phyloP scores from a whole-genome alignment of 2,888 invertebrate species.

The Plutella xylostella region DNA sequence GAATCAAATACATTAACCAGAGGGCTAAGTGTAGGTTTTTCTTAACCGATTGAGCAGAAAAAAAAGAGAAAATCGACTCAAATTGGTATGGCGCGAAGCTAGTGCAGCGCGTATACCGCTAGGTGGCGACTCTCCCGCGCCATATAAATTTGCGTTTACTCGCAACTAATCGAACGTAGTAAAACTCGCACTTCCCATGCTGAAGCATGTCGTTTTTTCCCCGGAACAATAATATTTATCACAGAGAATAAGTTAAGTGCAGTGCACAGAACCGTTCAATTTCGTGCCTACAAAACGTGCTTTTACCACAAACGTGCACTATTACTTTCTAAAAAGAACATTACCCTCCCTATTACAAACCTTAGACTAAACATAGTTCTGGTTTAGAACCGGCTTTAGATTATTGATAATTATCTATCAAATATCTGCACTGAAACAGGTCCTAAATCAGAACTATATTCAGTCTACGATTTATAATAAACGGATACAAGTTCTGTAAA shows the following conservation, averaged over 20 bases:
- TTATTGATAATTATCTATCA: neutral
- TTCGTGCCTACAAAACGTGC: neutral
- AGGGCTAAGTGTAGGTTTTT: too few relatives aligned
- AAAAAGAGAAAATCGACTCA: neutral
- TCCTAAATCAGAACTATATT: neutral
- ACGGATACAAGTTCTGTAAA: too few relatives aligned
- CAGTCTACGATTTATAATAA: too few relatives aligned
- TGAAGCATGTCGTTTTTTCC: neutral
- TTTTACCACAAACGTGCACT: neutral
- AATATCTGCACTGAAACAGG: neutral
- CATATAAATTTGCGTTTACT: too few relatives aligned
- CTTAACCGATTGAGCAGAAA: neutral
- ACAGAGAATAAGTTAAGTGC: slow-evolving; percentile 18
- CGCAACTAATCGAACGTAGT: too few relatives aligned
- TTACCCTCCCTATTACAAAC: neutral
- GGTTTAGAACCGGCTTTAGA: neutral
- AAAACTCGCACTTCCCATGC: neutral
- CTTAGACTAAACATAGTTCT: neutral
- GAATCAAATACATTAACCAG: too few relatives aligned
- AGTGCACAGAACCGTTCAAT: slow-evolving; percentile 8
- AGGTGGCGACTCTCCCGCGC: too few relatives aligned
- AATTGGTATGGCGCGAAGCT: too few relatives aligned
- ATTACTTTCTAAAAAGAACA: neutral
- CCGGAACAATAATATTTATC: slow-evolving; percentile 14
- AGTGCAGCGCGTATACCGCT: too few relatives aligned